Base-by-base conservation (phyloP, 2,888 invertebrate genomes). In the Lasioglossum pauxillum region DNA sequence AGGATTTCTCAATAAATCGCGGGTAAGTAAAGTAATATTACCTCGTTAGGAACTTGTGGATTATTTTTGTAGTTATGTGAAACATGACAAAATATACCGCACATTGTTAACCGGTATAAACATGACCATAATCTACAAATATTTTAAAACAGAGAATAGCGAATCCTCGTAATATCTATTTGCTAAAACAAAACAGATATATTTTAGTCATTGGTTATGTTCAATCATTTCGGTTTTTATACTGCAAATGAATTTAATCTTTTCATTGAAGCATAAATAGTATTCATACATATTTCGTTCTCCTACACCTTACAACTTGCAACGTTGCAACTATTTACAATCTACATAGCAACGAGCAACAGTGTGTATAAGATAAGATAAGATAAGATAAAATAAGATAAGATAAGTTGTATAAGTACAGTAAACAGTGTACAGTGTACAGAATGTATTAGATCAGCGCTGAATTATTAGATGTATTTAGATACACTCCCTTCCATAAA, bases 21-120 rank as follows among this genome's bases (percentile, higher is more conserved):
- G 2, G 57, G n/a, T 57, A 57, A 64, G 27, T 49, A 38, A n/a
- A 69, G 35, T 94, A 78, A 92, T 90, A 64, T 46, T 83, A 91
- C 90, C 75, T 88, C 83, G 44, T 90, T 87, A 83, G 87, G 88
- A 49, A 82, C 88, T 73, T 90, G 84, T 23, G 89, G 84, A 87
- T 92, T 90, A 31, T 84, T 84, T 75, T 85, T 46, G 8, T 80
- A 80, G 49, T 78, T 78, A 44, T 84, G 88, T 73, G 93, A 93
- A 90, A 96, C 93, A 93, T 95, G 95, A 92, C 96, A 96, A 84
- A 96, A 94, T 91, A 96, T 96, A 79, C 96, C 96, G 91, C 96
- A 96, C 96, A 96, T 96, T 86, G 88, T 90, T 86, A 8, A 35
- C 38, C 81, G 46, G 60, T 60, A 69, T 41, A 76, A 69, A 78